A percentile compares a stretch with the other conserved stretches of the same genome.
Conservation (phyloP, 2,888 invertebrate genomes). For the Diadegma fenestrale region DNA sequence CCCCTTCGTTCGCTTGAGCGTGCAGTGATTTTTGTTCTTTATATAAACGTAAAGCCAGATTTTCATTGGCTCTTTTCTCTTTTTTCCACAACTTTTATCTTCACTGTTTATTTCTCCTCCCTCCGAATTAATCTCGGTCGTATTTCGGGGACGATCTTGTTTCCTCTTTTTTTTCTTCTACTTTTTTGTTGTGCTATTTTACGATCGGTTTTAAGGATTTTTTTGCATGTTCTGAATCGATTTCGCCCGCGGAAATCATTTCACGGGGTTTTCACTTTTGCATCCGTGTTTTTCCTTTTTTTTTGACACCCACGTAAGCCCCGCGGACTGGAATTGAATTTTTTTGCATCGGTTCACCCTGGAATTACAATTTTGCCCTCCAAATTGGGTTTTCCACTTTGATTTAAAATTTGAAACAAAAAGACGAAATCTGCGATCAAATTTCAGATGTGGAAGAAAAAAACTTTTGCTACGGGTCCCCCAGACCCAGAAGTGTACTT, state of each 20-base stretch:
- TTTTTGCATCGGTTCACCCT: not conserved
- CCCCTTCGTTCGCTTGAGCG: conserved; percentile 59
- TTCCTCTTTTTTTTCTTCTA: not conserved
- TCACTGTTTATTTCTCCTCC: conserved; percentile 23
- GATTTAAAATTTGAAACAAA: not conserved
- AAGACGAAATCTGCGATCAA: not conserved
- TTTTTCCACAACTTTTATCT: conserved; percentile 32
- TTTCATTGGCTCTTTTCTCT: conserved; percentile 25
- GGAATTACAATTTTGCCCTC: not conserved
- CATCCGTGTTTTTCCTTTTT: conserved; percentile 21
- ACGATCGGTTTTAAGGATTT: conserved; percentile 47
- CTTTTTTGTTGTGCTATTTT: conserved; percentile 4
- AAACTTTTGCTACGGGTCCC: not conserved
- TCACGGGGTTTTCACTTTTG: conserved; percentile 44
- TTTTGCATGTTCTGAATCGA: conserved; percentile 56
- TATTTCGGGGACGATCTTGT: conserved; percentile 3
- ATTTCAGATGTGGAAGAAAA: no score
- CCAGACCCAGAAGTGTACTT: not conserved
- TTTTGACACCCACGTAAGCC: not conserved
- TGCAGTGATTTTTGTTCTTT: conserved; percentile 44
- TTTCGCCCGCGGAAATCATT: conserved; percentile 55
- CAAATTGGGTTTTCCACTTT: no score
- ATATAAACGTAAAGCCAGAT: not conserved
- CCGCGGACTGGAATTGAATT: not conserved
- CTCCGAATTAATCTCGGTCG: conserved; percentile 1